phyloP scores from a whole-genome alignment of 2,888 invertebrate genomes.

The Griposia aprilina region DNA sequence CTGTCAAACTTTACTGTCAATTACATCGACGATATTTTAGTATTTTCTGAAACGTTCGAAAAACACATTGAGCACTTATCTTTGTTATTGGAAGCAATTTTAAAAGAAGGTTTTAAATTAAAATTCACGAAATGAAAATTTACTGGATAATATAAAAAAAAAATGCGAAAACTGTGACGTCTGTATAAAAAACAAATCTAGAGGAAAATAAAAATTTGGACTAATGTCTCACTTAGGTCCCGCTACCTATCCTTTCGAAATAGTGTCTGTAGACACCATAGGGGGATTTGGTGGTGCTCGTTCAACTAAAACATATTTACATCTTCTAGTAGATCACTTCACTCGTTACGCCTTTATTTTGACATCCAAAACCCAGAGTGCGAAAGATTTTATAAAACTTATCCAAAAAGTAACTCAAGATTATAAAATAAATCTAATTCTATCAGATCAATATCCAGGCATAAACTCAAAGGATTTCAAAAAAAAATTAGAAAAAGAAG shows the following conservation, averaged over 20 bases:
- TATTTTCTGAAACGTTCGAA: neutral
- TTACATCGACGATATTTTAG: conserved; percentile 4
- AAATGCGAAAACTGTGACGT: neutral
- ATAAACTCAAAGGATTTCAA: no score
- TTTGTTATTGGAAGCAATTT: neutral
- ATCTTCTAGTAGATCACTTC: conserved; percentile 1
- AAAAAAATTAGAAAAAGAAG: no score
- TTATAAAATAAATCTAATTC: no score
- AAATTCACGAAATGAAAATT: no score
- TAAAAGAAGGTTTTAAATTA: conserved; percentile 5
- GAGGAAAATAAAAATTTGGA: neutral
- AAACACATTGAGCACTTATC: neutral
- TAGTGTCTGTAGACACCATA: conserved; percentile 1
- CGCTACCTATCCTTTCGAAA: neutral
- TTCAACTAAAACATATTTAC: neutral
- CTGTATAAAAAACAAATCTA: neutral
- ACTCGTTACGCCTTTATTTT: no score
- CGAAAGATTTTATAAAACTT: conserved; percentile 8
- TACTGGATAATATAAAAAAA: conserved; percentile 3
- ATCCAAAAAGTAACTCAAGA: neutral
- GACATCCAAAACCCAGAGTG: neutral
- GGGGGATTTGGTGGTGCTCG: neutral
- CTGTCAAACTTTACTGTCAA: neutral
- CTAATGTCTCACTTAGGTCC: neutral
- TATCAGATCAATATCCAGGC: no score